A percentile compares a stretch with the other conserved stretches of the same genome.
These are phyloP conservation scores for Spisula subtruncata DNA, from an alignment of 2,888 invertebrate genomes.

Conservation along the genomic window DNA sequence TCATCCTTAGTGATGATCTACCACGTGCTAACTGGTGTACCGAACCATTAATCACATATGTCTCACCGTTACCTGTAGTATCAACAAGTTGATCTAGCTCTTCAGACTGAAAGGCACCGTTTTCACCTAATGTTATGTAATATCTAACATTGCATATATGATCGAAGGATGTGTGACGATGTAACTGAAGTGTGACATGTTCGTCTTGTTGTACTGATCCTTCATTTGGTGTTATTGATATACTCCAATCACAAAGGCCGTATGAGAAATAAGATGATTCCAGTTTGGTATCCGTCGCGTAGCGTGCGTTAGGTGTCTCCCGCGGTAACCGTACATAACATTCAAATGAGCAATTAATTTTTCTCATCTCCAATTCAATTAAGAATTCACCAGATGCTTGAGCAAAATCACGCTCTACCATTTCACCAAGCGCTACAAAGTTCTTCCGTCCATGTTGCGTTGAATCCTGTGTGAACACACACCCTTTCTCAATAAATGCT, in stretches of 20 bases:
- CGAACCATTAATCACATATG: slow-evolving; percentile 81
- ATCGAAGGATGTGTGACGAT: slow-evolving; percentile 93
- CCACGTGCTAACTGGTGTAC: slow-evolving; percentile 80
- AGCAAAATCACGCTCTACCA: slow-evolving; percentile 90
- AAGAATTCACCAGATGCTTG: slow-evolving; percentile 94
- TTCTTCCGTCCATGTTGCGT: slow-evolving; percentile 83
- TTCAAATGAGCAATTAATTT: slow-evolving; percentile 92
- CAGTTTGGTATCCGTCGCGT: slow-evolving; percentile 85
- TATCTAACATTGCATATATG: slow-evolving; percentile 93
- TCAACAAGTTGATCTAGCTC: slow-evolving; percentile 84
- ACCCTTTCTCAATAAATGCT: slow-evolving; percentile 93
- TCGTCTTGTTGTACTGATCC: slow-evolving; percentile 82
- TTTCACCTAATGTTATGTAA: slow-evolving; percentile 89
- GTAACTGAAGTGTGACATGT: slow-evolving; percentile 88
- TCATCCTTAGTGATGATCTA: slow-evolving; percentile 89
- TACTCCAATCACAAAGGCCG: slow-evolving; percentile 94
- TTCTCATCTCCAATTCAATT: slow-evolving; percentile 93
- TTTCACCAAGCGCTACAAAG: slow-evolving; percentile 85
- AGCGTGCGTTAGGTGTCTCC: slow-evolving; percentile 74
- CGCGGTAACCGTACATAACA: slow-evolving; percentile 89
- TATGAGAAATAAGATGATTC: slow-evolving; percentile 93
- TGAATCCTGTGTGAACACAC: slow-evolving; percentile 88
- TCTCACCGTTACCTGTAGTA: slow-evolving; percentile 82
- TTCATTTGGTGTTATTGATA: slow-evolving; percentile 88
- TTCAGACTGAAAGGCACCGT: slow-evolving; percentile 83